These are phyloP conservation scores for Heterotis niloticus DNA, from an alignment of 2,113 vertebrate species.

Conservation along the genomic window DNA sequence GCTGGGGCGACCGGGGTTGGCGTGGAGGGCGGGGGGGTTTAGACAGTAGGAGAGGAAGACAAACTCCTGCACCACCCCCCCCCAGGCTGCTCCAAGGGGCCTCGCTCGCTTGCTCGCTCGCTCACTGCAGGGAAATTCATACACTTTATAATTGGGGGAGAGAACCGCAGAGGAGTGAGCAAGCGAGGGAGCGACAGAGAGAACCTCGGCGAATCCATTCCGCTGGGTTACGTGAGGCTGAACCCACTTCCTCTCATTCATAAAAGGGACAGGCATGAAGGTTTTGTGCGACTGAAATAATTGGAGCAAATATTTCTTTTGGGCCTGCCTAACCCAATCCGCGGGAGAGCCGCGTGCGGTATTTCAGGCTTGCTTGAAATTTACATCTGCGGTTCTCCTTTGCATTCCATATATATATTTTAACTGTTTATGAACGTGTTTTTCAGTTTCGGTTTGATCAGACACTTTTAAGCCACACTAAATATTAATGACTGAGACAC, in stretches of 20 bases:
- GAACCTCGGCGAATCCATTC: slow-evolving; percentile 53
- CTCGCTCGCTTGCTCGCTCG: slow-evolving; percentile 23
- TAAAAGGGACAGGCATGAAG: slow-evolving; percentile 37
- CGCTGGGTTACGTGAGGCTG: slow-evolving; percentile 49
- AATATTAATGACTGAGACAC: slow-evolving; percentile 13
- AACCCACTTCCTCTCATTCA: slow-evolving; percentile 46
- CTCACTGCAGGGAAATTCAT: slow-evolving; percentile 57
- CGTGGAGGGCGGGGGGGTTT: slow-evolving; percentile 40
- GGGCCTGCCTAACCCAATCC: not conserved
- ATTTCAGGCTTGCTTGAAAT: not conserved
- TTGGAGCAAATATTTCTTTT: not conserved
- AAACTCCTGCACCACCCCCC: slow-evolving; percentile 33
- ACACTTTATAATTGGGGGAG: slow-evolving; percentile 61
- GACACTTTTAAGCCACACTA: not conserved
- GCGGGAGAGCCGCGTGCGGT: not conserved
- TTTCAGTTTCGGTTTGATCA: slow-evolving; percentile 2
- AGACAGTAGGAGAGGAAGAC: slow-evolving; percentile 60
- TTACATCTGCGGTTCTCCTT: not conserved
- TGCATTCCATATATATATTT: not conserved
- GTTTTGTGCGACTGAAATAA: slow-evolving; percentile 24
- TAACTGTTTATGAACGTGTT: not conserved
- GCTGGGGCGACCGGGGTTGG: slow-evolving; percentile 58
- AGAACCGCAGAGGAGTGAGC: slow-evolving; percentile 49
- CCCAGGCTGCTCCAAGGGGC: slow-evolving; percentile 45
- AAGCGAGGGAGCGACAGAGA: slow-evolving; percentile 13